Evolutionary conservation across 1,140 invertebrate species (phyloP), one percentile per base, ranked within the genome.

Genomic region (Planococcus citri): DNA sequence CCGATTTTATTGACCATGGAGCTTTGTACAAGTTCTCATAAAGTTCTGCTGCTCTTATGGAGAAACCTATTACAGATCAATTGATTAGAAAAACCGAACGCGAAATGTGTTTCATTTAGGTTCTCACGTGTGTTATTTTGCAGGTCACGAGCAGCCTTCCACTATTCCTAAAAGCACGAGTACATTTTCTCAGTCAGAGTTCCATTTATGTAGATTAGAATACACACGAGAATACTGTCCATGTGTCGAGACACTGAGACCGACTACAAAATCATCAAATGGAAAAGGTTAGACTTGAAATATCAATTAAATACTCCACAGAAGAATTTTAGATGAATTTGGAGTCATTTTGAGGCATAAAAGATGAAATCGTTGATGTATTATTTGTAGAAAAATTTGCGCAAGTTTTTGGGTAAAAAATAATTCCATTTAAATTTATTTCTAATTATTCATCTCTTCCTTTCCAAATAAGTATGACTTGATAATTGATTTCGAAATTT

Each of bases 191-290:
- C 60, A 64, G 17, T 25, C 60, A 4, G 60, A 83, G 37, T 88
- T 85, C 76, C 86, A 84, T 72, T 75, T 88, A n/a, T n/a, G n/a
- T n/a, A 21, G 84, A 87, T 78, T 77, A 88, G 70, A 86, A 88
- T 75, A 73, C 87, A 6, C 82, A 84, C 75, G 83, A 85, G 1
- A 86, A 80, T 38, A 85, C 82, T n/a, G 87, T 86, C 37, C 75
- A 75, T 68, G 71, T 75, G 21, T 74, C 73, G 51, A 72, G 73
- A 70, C 73, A 25, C n/a, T n/a, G n/a, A n/a, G n/a, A n/a, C n/a
- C n/a, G 4, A 12, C 24, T 25, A 1, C 17, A 51, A 25, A 51
- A 21, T 20, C 68, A 8, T 24, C 24, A 6, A 38, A 6, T 24
- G 38, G 25, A 33, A 68, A n/a, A 68, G 27, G 68, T 68, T 33